Base-by-base conservation (phyloP, 2,113 vertebrate genomes). In the Lycocorax pyrrhopterus region DNA sequence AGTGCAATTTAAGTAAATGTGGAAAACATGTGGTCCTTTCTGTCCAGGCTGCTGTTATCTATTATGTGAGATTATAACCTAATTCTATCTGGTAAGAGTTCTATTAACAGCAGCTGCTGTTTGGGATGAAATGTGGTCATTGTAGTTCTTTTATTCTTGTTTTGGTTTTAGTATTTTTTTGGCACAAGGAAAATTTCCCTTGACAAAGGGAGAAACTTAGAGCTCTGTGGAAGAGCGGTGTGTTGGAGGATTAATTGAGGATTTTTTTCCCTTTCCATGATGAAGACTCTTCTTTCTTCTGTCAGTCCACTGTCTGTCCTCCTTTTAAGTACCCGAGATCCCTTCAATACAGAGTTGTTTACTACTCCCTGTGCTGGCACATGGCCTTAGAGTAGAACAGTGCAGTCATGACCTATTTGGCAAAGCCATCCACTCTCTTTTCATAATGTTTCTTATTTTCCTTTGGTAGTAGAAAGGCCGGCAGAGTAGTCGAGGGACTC, bases 371-470 rank as follows among this genome's bases (percentile, higher is more conserved):
- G 37, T 82, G 66, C 64, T 92, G 82, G 75, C 67, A 79, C 4
- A 0, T 51, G 60, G 52, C 64, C 37, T 79, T 89, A 3, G 81
- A 82, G 41, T 79, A 53, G 76, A 84, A 77, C n/a, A 68, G 69
- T 27, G 13, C 44, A 44, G 51, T 59, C 22, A 10, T 91, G 94
- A 88, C 77, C 90, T 74, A 78, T 92, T 94, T 95, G 95, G 93
- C 86, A 78, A 68, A 47, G 66, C 58, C 15, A 30, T 77, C 35
- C 33, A 10, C 6, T 66, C 39, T 13, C 9, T 85, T 90, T 71
- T 56, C 4, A 20, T 68, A 19, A 64, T 47, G 23, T 26, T 75
- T 64, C 35, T 60, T 68, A 9, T 68, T 95, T 87, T 73, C 15
- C 25, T 89, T 51, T 49, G 15, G 19, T 79, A 49, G 37, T 63